These are phyloP conservation scores for Syngnathus rostellatus DNA, from an alignment of 2,797 vertebrate genomes.

Conservation along the genomic window DNA sequence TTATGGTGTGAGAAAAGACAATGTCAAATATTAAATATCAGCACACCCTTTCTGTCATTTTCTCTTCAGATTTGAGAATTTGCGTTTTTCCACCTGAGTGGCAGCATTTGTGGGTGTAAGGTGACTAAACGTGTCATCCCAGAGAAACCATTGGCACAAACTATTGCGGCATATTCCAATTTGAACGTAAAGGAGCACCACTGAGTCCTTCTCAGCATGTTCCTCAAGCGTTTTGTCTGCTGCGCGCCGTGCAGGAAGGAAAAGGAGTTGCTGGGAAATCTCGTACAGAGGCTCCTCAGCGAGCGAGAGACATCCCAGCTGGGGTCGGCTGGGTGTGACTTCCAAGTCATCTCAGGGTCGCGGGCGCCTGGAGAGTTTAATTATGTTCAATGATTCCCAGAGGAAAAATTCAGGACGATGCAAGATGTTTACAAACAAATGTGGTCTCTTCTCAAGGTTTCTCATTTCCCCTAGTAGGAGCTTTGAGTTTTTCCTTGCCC, in stretches of 20 bases:
- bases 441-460: too few relatives aligned
- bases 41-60: not conserved
- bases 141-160: not conserved
- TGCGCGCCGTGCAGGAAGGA: slow-evolving; percentile 59
- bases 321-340: slow-evolving; percentile 43
- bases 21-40: not conserved
- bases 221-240: slow-evolving; percentile 41
- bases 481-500: too few relatives aligned
- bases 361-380: slow-evolving; percentile 3
- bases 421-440: too few relatives aligned
- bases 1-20: slow-evolving; percentile 15
- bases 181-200: not conserved
- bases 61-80: not conserved
- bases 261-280: slow-evolving; percentile 71
- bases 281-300: slow-evolving; percentile 50
- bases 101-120: not conserved
- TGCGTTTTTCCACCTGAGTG: not conserved
- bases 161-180: not conserved
- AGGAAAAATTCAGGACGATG: too few relatives aligned
- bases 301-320: slow-evolving; percentile 43
- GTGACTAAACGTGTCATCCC: not conserved
- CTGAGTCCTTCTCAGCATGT: slow-evolving; percentile 39
- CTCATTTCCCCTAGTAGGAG: too few relatives aligned
- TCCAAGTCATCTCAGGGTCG: slow-evolving; percentile 50
- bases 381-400: too few relatives aligned